phyloP scores from a whole-genome alignment of 2,113 vertebrate genomes.

The Chiloscyllium plagiosum region DNA sequence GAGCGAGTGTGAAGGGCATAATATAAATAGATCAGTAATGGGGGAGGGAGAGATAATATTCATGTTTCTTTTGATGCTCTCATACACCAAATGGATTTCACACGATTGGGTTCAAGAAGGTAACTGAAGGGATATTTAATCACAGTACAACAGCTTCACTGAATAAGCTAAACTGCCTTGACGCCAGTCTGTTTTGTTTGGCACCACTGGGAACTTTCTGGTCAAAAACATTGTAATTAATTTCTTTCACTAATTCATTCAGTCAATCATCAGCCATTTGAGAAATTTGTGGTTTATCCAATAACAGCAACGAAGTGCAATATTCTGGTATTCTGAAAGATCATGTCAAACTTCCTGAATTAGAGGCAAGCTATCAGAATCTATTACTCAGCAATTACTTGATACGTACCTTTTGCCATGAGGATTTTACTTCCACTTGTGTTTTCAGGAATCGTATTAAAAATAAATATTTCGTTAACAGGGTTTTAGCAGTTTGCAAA shows the following conservation, averaged over 20 bases:
- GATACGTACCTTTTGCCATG: too few species aligned
- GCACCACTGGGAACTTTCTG: background rate
- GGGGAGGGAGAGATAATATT: background rate
- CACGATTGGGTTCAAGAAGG: background rate
- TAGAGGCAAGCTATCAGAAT: background rate
- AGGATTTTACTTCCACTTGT: too few species aligned
- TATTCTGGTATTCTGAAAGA: background rate
- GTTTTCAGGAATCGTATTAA: too few species aligned
- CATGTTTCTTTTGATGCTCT: background rate
- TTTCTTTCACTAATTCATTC: background rate
- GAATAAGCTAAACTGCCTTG: background rate
- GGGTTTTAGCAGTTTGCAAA: too few species aligned
- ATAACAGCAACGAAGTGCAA: background rate
- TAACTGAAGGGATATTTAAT: background rate
- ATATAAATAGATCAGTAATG: background rate
- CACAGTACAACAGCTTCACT: background rate
- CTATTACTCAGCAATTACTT: too few species aligned
- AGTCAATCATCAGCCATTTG: background rate
- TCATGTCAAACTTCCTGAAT: background rate
- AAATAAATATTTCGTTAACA: too few species aligned
- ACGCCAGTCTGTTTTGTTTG: background rate
- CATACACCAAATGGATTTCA: background rate
- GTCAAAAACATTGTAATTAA: background rate
- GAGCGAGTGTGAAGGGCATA: background rate
- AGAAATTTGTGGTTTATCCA: background rate